These are phyloP conservation scores for Dryocosmus kuriphilus DNA, from an alignment of 2,888 invertebrate species.

Conservation along the genomic window DNA sequence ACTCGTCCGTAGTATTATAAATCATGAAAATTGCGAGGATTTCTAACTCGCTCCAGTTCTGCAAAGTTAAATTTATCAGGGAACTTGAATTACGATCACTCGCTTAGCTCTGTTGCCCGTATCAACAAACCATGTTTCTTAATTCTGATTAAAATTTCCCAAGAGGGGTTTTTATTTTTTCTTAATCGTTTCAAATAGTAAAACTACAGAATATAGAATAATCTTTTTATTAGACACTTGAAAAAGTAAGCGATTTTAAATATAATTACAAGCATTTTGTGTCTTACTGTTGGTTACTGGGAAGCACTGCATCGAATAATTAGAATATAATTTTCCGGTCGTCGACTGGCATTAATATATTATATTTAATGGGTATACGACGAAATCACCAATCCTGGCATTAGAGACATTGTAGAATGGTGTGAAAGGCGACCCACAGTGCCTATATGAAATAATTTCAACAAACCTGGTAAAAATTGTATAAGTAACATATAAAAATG, in stretches of 20 bases:
- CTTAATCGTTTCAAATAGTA: too few species aligned
- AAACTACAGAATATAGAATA: too few species aligned
- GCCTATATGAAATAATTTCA: too few species aligned
- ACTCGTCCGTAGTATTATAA: background rate
- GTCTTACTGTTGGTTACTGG: background rate
- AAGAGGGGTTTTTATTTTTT: too few species aligned
- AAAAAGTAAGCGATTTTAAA: too few species aligned
- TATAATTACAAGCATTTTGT: background rate
- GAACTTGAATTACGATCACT: constrained; percentile 5
- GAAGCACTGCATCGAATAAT: too few species aligned
- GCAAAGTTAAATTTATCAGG: constrained; percentile 17
- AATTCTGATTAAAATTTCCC: background rate
- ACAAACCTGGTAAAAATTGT: too few species aligned
- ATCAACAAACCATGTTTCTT: background rate
- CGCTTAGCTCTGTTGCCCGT: background rate
- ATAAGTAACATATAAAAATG: background rate
- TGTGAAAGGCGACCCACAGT: background rate
- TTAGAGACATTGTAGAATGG: background rate
- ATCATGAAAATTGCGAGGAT: constrained; percentile 10
- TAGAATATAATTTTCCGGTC: too few species aligned
- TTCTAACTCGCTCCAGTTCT: constrained; percentile 6
- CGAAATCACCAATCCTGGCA: background rate
- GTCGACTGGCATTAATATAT: too few species aligned
- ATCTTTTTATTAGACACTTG: too few species aligned
- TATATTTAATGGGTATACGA: background rate